Percentiles rank a stretch among this genome's conserved stretches.
Conservation (phyloP, 2,113 vertebrate species). For the Elanoides forficatus region DNA sequence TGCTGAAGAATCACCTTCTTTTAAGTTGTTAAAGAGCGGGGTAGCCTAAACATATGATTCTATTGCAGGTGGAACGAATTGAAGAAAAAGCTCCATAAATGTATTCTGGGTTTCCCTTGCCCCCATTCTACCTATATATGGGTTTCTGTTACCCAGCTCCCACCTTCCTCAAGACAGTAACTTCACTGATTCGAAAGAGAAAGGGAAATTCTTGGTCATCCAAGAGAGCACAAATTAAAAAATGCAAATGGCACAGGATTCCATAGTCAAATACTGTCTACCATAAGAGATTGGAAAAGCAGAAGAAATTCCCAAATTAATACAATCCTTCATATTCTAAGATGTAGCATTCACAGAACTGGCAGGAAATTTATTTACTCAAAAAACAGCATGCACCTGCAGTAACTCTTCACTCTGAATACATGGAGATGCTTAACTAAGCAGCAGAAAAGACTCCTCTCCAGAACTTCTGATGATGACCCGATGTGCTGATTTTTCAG, state of each 20-base stretch:
- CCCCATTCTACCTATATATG: neutral
- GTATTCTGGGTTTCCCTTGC: neutral
- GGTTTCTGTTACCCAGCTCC: neutral
- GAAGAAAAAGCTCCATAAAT: neutral
- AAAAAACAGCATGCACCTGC: neutral
- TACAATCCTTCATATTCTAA: neutral
- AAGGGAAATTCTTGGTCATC: neutral
- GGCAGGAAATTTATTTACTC: neutral
- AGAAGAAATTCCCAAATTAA: neutral
- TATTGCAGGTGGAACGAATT: fast-evolving
- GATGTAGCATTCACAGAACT: neutral
- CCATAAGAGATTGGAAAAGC: neutral
- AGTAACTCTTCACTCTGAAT: neutral
- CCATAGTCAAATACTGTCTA: neutral
- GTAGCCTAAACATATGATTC: neutral
- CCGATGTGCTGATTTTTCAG: neutral
- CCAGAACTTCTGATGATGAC: neutral
- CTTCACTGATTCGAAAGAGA: neutral
- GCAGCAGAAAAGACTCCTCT: neutral
- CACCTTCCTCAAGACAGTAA: neutral
- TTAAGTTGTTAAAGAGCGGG: neutral
- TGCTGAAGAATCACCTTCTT: neutral
- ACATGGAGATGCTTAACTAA: neutral
- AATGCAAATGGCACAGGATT: neutral
- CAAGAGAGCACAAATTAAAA: neutral